Evolutionary conservation across 2,113 vertebrate genomes (phyloP), one percentile per base, ranked within the genome.

Genomic region (Oreochromis aureus): DNA sequence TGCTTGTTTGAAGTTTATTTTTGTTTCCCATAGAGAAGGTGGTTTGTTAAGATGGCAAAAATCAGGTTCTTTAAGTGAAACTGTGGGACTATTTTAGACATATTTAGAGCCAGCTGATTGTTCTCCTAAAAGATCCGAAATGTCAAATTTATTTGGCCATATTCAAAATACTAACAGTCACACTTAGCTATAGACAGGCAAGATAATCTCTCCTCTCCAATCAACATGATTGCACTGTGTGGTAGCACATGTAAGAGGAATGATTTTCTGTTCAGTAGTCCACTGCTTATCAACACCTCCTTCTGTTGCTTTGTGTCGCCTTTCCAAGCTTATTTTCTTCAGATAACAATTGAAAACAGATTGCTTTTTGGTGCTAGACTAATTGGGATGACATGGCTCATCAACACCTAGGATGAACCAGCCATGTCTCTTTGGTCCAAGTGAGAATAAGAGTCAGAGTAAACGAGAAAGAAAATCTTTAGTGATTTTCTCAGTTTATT

Each of bases 301-400:
- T 19, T 61, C 80, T 86, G 39, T 24, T 41, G 82, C 22, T 56
- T 82, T 78, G 46, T 71, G 36, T 84, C 8, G 4, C 19, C 63
- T 85, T 83, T 90, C 78, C 30, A 51, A 5, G 27, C 59, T 89
- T 86, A 86, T 93, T 89, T 89, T 88, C 87, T 61, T 69, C 63
- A 88, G 78, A 83, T 85, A 92, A 91, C 89, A 90, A 89, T 82
- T 88, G 89, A 87, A 89, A 93, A 80, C 85, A 90, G 90, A 94
- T 94, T 93, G 91, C 83, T 86, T 90, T 88, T 90, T 89, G 88
- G 87, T 83, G 78, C 78, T 55, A 19, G 39, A 81, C 85, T 93
- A 94, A 95, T 94, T 93, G 89, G 82, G 89, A 92, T 89, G 93
- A 93, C 91, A 89, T 88, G 82, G 88, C 90, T 94, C 92, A 93